Evolutionary conservation across 2,113 vertebrate genomes (phyloP).

Genomic region (Podarcis raffonei): DNA sequence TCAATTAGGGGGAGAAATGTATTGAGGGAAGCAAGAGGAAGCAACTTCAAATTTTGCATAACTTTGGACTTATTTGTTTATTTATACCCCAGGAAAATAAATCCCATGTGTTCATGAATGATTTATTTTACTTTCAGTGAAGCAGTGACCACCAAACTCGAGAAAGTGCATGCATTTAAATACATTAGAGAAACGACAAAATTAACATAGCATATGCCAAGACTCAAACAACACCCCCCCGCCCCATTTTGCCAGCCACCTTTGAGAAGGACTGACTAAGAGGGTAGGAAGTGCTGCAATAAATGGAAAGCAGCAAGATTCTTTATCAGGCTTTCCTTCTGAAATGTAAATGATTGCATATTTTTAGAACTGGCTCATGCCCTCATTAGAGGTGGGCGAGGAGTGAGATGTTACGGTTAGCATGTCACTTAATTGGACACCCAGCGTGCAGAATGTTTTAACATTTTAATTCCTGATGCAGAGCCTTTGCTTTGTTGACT

Average conservation of each 20-base stretch:
- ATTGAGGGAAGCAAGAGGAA: background rate
- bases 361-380: constrained; percentile 17
- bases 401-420: constrained; percentile 59
- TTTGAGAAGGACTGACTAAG: constrained; percentile 20
- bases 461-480: constrained; percentile 21
- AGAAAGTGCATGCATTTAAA: constrained; percentile 58
- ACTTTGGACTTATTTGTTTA: background rate
- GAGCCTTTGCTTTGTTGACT: background rate
- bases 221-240: background rate
- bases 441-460: constrained; percentile 30
- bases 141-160: constrained; percentile 23
- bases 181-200: constrained; percentile 46
- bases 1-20: background rate
- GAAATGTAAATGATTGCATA: constrained; percentile 31
- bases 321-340: constrained; percentile 31
- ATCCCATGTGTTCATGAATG: constrained; percentile 48
- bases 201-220: constrained; percentile 28
- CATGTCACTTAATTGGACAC: constrained; percentile 43
- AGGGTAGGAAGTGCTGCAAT: background rate
- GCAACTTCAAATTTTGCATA: background rate
- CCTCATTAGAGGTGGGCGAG: constrained; percentile 38
- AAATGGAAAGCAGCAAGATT: constrained; percentile 25
- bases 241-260: background rate
- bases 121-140: constrained; percentile 34
- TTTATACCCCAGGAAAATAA: background rate